phyloP scores from a whole-genome alignment of 2,888 invertebrate species.

The Acholoe squamosa region DNA sequence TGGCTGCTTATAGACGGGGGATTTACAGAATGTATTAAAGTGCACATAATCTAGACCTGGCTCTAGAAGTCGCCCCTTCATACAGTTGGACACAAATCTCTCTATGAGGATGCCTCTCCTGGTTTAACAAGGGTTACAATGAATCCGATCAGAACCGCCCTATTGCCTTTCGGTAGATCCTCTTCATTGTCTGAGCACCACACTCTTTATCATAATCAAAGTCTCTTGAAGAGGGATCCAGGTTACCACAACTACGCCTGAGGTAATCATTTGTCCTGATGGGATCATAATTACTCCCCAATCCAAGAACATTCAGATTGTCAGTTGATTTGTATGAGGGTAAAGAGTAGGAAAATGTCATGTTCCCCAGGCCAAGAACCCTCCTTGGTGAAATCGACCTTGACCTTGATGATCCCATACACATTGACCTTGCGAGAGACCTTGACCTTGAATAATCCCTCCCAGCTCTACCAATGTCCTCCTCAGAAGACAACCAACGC shows the following conservation, averaged over 20 bases:
- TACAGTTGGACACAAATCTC: too few relatives aligned
- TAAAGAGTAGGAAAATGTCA: background rate
- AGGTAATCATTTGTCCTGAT: background rate
- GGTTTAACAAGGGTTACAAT: too few relatives aligned
- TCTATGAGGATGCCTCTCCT: too few relatives aligned
- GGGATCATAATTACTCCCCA: background rate
- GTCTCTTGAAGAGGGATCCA: background rate
- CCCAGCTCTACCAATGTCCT: background rate
- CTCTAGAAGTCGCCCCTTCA: too few relatives aligned
- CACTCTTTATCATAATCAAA: background rate
- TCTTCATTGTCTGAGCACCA: background rate
- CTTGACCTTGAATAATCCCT: background rate
- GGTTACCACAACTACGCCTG: background rate
- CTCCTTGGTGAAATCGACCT: slow-evolving; percentile 6
- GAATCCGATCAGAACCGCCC: background rate
- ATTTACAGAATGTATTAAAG: too few relatives aligned
- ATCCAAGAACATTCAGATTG: background rate
- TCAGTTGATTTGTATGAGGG: background rate
- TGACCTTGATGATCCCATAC: background rate
- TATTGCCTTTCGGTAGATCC: background rate
- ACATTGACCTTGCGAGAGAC: background rate
- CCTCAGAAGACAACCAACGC: background rate
- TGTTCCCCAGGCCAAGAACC: background rate
- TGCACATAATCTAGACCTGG: too few relatives aligned
- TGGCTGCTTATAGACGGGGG: too few relatives aligned